phyloP scores from a whole-genome alignment of 2,888 invertebrate genomes.

The Sarcophaga variegata region DNA sequence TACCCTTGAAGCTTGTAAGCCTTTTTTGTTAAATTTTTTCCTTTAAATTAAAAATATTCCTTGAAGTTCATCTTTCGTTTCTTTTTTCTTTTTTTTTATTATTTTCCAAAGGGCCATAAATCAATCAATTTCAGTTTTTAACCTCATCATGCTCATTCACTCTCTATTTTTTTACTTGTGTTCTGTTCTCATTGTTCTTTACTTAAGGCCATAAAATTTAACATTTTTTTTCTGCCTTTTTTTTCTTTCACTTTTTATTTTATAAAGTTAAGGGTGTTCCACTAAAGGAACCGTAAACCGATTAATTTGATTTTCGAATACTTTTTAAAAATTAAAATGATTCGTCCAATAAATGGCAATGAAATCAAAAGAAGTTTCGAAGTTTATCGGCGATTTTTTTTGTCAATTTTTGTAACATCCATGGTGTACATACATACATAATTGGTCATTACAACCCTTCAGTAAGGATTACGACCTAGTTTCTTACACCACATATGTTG shows the following conservation, averaged over 20 bases:
- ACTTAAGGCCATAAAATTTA: constrained; percentile 48
- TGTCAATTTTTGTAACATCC: too few species aligned
- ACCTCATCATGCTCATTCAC: constrained; percentile 45
- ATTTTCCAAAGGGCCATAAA: constrained; percentile 66
- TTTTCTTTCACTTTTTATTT: not conserved
- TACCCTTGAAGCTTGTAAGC: not conserved
- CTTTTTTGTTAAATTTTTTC: constrained; percentile 5
- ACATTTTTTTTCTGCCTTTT: not conserved
- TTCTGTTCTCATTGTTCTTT: not conserved
- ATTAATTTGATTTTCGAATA: too few species aligned
- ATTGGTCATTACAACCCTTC: too few species aligned
- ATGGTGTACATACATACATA: too few species aligned
- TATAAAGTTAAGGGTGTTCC: too few species aligned
- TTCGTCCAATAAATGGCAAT: too few species aligned
- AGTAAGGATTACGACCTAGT: too few species aligned
- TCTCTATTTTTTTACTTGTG: not conserved
- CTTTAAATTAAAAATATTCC: not conserved
- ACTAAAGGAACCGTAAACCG: too few species aligned
- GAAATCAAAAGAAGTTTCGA: too few species aligned
- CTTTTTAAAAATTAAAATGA: too few species aligned
- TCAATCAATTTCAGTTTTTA: constrained; percentile 70
- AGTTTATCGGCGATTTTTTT: too few species aligned
- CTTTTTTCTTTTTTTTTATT: not conserved
- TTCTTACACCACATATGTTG: too few species aligned
- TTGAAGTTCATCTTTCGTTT: not conserved